Conservation (phyloP, 2,888 invertebrate genomes). For the Ornithoptera priamus region DNA sequence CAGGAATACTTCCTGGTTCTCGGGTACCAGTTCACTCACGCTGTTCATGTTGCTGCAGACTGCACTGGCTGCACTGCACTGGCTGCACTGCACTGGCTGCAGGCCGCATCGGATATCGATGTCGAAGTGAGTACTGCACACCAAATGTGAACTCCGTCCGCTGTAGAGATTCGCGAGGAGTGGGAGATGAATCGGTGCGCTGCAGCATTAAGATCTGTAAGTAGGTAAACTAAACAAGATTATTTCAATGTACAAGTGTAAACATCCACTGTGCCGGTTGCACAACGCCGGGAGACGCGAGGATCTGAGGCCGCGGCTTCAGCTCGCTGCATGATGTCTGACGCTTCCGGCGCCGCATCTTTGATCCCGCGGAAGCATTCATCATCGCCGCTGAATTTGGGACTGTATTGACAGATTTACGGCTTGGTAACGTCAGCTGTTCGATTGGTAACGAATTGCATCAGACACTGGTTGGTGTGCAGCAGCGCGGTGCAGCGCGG, state of each 20-base stretch:
- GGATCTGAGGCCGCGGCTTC: no score
- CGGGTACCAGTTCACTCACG: no score
- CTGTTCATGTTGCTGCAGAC: no score
- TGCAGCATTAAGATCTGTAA: background rate
- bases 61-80: no score
- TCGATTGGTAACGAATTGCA: conserved; percentile 35
- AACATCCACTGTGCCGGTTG: conserved; percentile 2
- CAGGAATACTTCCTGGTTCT: no score
- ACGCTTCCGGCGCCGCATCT: conserved; percentile 32
- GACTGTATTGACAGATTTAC: conserved; percentile 45
- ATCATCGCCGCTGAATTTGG: conserved; percentile 38
- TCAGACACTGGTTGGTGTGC: conserved; percentile 8
- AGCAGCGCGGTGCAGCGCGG: background rate
- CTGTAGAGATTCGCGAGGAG: no score
- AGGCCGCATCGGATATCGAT: no score
- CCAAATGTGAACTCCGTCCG: no score
- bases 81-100: no score
- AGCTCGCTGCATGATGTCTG: background rate
- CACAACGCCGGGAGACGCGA: no score
- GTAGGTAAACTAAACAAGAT: conserved; percentile 14
- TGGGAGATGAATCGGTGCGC: no score
- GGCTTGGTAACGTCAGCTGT: conserved; percentile 35
- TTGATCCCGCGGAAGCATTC: conserved; percentile 43
- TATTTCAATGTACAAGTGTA: conserved; percentile 22
- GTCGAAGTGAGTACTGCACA: no score